phyloP scores from a whole-genome alignment of 1,140 invertebrate genomes.

The Sarcophaga peregrina region DNA sequence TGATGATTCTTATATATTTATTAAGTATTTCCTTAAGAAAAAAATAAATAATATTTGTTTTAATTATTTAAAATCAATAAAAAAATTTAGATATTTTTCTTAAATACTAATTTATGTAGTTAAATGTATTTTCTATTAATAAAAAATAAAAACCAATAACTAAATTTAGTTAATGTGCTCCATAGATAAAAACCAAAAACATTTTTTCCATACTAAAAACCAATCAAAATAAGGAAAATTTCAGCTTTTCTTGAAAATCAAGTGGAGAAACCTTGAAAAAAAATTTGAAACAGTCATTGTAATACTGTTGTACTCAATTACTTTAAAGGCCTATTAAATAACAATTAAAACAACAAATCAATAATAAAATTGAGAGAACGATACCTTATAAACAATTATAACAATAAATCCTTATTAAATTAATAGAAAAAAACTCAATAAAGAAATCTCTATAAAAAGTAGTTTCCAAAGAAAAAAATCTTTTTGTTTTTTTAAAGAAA shows the following conservation, averaged over 20 bases:
- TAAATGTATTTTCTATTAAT: not conserved
- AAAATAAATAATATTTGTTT: not conserved
- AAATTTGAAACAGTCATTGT: not conserved
- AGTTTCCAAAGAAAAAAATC: not conserved
- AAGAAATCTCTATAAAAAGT: not conserved
- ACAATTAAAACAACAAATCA: not conserved
- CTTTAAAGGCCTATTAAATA: not conserved
- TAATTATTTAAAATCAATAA: not conserved
- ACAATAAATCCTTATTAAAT: not conserved
- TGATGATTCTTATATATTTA: not conserved
- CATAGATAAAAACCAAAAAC: not conserved
- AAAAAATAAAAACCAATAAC: not conserved
- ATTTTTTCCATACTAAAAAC: not conserved
- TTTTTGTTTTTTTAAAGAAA: not conserved
- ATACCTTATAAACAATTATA: slow-evolving; percentile 20
- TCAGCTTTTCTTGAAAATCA: not conserved
- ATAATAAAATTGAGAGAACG: slow-evolving; percentile 31
- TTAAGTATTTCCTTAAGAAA: not conserved
- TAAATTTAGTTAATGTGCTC: not conserved
- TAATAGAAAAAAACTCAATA: not conserved
- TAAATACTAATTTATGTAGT: not conserved
- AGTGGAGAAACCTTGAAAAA: not conserved
- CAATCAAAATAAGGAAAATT: too few relatives aligned
- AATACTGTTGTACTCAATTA: not conserved
- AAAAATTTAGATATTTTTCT: not conserved